A percentile compares a stretch with the other conserved stretches of the same genome.
phyloP scores from a whole-genome alignment of 2,888 invertebrate species.

The Periphyllus acericola region DNA sequence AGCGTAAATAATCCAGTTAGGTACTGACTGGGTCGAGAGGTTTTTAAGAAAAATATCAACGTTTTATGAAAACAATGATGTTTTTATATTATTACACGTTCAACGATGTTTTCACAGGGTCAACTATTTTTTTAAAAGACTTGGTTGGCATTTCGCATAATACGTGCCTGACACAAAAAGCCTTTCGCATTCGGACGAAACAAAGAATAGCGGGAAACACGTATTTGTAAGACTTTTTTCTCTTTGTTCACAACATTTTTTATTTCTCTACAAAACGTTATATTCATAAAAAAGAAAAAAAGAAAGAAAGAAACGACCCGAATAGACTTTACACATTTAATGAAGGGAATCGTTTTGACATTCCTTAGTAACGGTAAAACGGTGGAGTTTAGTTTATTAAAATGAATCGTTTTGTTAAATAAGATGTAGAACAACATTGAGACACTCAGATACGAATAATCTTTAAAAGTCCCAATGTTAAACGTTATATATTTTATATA shows the following conservation, averaged over 20 bases:
- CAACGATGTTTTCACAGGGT: constrained; percentile 24
- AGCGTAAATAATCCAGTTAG: background rate
- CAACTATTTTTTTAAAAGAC: constrained; percentile 36
- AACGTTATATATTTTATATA: too few species aligned
- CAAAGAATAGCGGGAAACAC: constrained; percentile 44
- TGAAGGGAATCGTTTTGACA: constrained; percentile 13
- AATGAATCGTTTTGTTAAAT: background rate
- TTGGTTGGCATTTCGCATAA: constrained; percentile 50
- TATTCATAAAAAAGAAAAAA: constrained; percentile 29
- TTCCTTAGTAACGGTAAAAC: background rate
- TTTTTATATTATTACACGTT: constrained; percentile 39
- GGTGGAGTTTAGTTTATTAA: background rate
- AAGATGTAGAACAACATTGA: background rate
- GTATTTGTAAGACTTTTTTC: constrained; percentile 42
- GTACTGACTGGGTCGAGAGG: background rate
- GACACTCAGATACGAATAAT: background rate
- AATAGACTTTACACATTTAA: constrained; percentile 26
- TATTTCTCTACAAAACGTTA: constrained; percentile 18
- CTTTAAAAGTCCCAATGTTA: background rate
- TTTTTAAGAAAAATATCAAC: constrained; percentile 11
- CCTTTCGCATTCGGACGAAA: constrained; percentile 36
- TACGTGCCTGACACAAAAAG: constrained; percentile 56
- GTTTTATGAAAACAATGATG: constrained; percentile 11
- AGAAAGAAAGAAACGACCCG: background rate
- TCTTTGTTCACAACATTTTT: constrained; percentile 20